Conservation (phyloP, 2,113 vertebrate genomes). For the Percina caprodes region DNA sequence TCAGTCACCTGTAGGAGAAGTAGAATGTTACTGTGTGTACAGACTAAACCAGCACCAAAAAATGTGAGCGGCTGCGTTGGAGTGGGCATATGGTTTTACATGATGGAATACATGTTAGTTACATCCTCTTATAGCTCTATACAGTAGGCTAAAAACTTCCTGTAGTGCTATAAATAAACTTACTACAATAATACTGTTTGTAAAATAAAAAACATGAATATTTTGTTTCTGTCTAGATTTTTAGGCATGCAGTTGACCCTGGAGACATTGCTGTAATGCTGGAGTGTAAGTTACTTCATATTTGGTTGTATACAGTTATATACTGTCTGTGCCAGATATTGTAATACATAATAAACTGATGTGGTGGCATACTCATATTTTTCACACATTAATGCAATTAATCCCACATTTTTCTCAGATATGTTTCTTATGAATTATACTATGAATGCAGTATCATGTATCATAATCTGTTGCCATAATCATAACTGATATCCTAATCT, state of each 20-base stretch:
- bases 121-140: not conserved
- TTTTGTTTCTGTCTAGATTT: constrained; percentile 74
- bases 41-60: too few relatives aligned
- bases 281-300: constrained; percentile 78
- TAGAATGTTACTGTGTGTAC: too few relatives aligned
- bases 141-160: not conserved
- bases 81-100: too few relatives aligned
- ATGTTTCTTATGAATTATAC: not conserved
- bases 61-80: too few relatives aligned
- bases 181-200: not conserved
- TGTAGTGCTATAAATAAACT: not conserved
- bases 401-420: not conserved
- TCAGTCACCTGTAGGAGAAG: too few relatives aligned
- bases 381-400: too few relatives aligned
- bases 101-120: too few relatives aligned
- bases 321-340: not conserved
- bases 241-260: constrained; percentile 83
- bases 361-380: too few relatives aligned
- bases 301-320: not conserved
- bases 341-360: too few relatives aligned
- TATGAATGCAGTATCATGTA: not conserved
- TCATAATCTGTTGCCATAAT: too few relatives aligned
- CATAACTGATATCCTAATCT: too few relatives aligned
- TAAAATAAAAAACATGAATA: not conserved
- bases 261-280: constrained; percentile 84